Percentiles rank a stretch among this genome's conserved stretches.
These are phyloP conservation scores for Rattus rattus DNA, from an alignment of 2,113 vertebrate species.

Conservation along the genomic window DNA sequence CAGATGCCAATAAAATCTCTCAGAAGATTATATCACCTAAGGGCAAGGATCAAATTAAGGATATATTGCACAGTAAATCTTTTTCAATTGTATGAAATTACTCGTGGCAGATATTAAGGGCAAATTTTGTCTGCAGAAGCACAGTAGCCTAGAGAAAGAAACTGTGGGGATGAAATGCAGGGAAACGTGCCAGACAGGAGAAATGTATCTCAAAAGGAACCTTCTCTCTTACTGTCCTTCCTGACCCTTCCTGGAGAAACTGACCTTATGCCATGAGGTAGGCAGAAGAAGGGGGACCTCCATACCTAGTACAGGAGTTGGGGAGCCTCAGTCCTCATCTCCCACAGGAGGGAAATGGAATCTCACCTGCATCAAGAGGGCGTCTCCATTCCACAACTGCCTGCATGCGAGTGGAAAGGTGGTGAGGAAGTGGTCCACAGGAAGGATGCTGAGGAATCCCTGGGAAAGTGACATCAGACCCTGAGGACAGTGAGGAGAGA, in stretches of 20 bases:
- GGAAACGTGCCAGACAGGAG: neutral
- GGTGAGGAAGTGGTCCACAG: neutral
- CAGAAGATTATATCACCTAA: slow-evolving; percentile 75
- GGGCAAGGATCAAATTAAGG: slow-evolving; percentile 75
- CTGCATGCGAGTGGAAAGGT: neutral
- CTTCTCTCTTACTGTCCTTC: neutral
- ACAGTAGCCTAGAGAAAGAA: slow-evolving; percentile 46
- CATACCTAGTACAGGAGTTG: neutral
- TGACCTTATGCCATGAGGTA: neutral
- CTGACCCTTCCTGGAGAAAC: neutral
- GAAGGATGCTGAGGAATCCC: too few relatives aligned
- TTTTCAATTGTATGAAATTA: slow-evolving; percentile 73
- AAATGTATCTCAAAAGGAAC: neutral
- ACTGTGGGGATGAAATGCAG: neutral
- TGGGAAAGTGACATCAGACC: neutral
- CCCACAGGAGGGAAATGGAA: neutral
- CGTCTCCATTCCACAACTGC: too few relatives aligned
- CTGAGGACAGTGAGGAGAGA: neutral
- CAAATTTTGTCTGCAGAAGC: slow-evolving; percentile 47
- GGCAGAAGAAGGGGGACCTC: neutral
- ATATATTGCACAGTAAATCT: slow-evolving; percentile 79
- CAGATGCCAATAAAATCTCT: slow-evolving; percentile 73
- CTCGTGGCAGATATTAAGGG: slow-evolving; percentile 64
- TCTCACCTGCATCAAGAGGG: neutral
- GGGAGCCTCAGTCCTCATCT: neutral